Evolutionary conservation across 2,113 vertebrate species (phyloP).

Genomic region (Nematolebias whitei): DNA sequence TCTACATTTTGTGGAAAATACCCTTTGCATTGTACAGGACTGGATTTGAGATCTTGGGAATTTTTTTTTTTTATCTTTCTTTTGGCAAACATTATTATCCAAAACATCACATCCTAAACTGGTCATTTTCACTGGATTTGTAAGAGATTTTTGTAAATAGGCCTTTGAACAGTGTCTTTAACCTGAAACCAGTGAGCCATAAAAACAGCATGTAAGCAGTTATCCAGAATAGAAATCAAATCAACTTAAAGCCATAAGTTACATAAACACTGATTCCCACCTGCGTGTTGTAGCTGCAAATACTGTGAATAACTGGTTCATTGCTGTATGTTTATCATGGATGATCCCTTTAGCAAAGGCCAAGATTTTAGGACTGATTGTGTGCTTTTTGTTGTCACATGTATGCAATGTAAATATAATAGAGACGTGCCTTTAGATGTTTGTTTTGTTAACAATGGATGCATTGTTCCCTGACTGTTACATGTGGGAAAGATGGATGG

Average conservation of each 20-base stretch:
- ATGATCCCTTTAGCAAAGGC: conserved; percentile 33
- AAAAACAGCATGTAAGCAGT: conserved; percentile 19
- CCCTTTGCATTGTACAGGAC: conserved; percentile 7
- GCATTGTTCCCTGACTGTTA: conserved; percentile 40
- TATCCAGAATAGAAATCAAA: conserved; percentile 8
- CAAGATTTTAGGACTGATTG: conserved; percentile 25
- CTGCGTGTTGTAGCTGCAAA: conserved; percentile 45
- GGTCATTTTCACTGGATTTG: neutral
- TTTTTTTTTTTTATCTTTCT: neutral
- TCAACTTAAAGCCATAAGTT: conserved; percentile 35
- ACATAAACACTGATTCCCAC: conserved; percentile 28
- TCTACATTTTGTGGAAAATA: neutral
- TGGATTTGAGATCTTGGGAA: conserved; percentile 6
- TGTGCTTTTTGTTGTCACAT: conserved; percentile 53
- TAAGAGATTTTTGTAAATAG: neutral
- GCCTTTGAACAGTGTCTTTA: conserved; percentile 26
- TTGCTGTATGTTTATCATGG: conserved; percentile 32
- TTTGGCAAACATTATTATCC: neutral
- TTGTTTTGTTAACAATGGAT: conserved; percentile 23
- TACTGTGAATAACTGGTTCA: conserved; percentile 43
- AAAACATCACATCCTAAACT: neutral
- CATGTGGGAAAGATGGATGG: conserved; percentile 6
- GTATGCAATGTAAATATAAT: conserved; percentile 76
- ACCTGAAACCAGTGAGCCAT: conserved; percentile 21
- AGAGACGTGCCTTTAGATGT: conserved; percentile 72